A percentile compares a stretch with the other conserved stretches of the same genome.
These are phyloP conservation scores for Alces alces DNA, from an alignment of 2,113 vertebrate species.

Conservation along the genomic window DNA sequence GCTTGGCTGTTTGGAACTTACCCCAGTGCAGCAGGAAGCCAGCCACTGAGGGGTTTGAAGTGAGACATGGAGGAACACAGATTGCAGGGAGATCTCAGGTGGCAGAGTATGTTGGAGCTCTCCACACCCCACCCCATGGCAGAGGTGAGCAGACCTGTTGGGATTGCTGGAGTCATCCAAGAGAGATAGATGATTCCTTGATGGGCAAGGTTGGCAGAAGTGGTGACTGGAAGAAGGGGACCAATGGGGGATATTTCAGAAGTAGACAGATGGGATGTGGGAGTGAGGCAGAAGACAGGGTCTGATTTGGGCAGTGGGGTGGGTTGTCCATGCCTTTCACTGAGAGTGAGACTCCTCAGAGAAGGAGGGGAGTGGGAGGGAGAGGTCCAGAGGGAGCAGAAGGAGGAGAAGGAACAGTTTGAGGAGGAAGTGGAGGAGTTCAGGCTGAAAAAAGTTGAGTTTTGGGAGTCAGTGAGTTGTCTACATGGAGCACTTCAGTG, in stretches of 20 bases:
- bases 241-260: neutral
- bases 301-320: neutral
- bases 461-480: neutral
- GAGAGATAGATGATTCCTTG: neutral
- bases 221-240: neutral
- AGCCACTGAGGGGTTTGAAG: neutral
- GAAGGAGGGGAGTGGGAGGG: neutral
- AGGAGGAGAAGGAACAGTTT: neutral
- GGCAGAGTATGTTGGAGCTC: too few relatives aligned
- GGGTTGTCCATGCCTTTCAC: neutral
- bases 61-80: neutral
- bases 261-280: neutral
- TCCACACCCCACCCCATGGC: too few relatives aligned
- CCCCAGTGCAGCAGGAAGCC: neutral
- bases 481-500: neutral
- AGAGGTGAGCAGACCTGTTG: too few relatives aligned
- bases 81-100: neutral
- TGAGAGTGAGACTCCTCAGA: neutral
- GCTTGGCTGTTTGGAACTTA: neutral
- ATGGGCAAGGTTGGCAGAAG: neutral
- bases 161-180: too few relatives aligned
- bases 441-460: neutral
- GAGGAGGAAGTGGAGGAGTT: neutral
- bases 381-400: neutral
- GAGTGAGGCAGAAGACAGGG: neutral